Percentiles rank a stretch among this genome's conserved stretches.
phyloP scores from a whole-genome alignment of 2,113 vertebrate genomes.

The Morone saxatilis region DNA sequence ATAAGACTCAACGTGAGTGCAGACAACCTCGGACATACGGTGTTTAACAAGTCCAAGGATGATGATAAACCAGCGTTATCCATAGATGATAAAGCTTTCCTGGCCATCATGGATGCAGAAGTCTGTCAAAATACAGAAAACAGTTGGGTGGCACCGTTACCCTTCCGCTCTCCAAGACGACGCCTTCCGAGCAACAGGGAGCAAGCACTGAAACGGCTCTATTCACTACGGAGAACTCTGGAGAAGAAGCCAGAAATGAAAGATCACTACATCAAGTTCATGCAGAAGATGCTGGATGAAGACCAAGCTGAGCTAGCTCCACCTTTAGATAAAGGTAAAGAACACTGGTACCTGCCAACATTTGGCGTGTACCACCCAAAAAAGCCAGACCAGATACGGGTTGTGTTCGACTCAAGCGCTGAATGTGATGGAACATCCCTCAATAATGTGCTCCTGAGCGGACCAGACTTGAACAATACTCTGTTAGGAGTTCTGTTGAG shows the following conservation, averaged over 20 bases:
- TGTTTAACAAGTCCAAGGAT: not conserved
- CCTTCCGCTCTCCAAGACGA: not conserved
- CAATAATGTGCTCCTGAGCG: not conserved
- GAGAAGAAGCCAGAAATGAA: not conserved
- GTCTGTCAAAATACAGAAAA: not conserved
- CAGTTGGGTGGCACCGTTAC: constrained; percentile 24
- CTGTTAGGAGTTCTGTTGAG: not conserved
- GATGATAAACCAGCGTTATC: constrained; percentile 8
- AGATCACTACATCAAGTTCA: not conserved
- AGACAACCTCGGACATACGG: not conserved
- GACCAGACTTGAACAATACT: constrained; percentile 14
- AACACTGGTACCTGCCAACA: not conserved
- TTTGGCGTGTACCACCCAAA: not conserved
- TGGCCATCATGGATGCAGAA: not conserved
- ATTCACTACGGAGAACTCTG: not conserved
- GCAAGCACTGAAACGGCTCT: not conserved
- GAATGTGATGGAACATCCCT: not conserved
- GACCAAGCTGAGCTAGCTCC: constrained; percentile 5
- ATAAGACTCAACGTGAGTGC: no score
- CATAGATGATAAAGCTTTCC: not conserved
- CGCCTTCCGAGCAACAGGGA: not conserved
- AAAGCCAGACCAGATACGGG: not conserved
- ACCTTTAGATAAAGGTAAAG: not conserved
- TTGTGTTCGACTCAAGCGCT: constrained; percentile 5
- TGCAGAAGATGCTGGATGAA: not conserved